phyloP scores from a whole-genome alignment of 1,140 invertebrate species.

The Brachionus rotundiformis region DNA sequence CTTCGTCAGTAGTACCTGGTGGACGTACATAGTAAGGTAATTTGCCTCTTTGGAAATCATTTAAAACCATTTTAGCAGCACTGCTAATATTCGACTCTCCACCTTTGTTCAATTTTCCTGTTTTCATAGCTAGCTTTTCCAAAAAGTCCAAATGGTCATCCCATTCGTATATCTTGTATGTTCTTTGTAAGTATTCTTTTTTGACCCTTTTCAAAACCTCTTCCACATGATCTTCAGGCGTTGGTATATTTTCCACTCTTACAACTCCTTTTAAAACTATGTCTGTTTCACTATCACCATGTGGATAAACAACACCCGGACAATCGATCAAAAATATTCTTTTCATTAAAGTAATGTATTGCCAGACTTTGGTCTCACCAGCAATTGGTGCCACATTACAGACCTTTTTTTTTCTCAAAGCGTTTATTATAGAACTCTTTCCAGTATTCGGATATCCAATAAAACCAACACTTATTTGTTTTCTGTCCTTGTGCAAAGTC shows the following conservation, averaged over 20 bases:
- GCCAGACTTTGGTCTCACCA: conserved; percentile 92
- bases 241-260: conserved; percentile 87
- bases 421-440: conserved; percentile 97
- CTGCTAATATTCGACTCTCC: conserved; percentile 88
- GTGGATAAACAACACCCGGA: conserved; percentile 91
- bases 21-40: conserved; percentile 78
- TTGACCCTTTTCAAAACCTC: conserved; percentile 83
- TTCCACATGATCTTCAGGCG: conserved; percentile 90
- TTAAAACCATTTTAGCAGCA: conserved; percentile 89
- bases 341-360: conserved; percentile 97
- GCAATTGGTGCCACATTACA: conserved; percentile 98
- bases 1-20: conserved; percentile 35
- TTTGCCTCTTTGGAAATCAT: conserved; percentile 97
- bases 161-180: conserved; percentile 84
- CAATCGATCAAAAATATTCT: conserved; percentile 97
- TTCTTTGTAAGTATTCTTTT: conserved; percentile 83
- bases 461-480: conserved; percentile 97
- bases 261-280: conserved; percentile 83
- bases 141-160: conserved; percentile 81
- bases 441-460: conserved; percentile 99
- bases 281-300: conserved; percentile 76
- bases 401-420: conserved; percentile 87
- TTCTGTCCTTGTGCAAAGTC: conserved; percentile 83
- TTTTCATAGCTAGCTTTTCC: conserved; percentile 80
- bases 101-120: conserved; percentile 88